phyloP scores from a whole-genome alignment of 2,113 vertebrate genomes.

The Stegostoma tigrinum region DNA sequence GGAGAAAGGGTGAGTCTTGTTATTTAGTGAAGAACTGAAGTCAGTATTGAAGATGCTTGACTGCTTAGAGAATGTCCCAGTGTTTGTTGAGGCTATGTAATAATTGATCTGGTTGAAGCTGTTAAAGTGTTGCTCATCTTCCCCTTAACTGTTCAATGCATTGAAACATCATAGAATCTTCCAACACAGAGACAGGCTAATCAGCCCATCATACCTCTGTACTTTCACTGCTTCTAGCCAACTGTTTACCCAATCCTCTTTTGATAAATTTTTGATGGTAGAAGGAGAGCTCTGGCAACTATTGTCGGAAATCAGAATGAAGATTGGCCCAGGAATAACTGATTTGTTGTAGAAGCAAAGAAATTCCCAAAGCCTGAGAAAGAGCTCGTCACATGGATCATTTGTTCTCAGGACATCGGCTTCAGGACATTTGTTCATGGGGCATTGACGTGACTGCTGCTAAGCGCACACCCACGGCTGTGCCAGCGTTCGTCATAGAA shows the following conservation, averaged over 20 bases:
- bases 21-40: neutral
- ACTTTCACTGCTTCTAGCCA: neutral
- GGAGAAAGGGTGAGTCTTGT: conserved; percentile 79
- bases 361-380: neutral
- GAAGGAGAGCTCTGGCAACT: neutral
- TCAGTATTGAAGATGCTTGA: neutral
- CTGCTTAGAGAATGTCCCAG: neutral
- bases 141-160: neutral
- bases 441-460: neutral
- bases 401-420: neutral
- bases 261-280: neutral
- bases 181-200: neutral
- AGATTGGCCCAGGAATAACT: neutral
- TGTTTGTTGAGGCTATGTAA: neutral
- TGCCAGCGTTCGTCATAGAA: neutral
- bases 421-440: too few relatives aligned
- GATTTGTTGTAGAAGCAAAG: neutral
- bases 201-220: neutral
- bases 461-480: neutral
- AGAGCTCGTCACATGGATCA: neutral
- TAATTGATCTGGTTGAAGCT: neutral
- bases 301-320: neutral
- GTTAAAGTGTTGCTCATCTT: neutral
- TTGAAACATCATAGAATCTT: neutral
- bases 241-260: neutral